Base-by-base conservation (phyloP, 2,888 invertebrate genomes). In the Cyclophora albipunctata region DNA sequence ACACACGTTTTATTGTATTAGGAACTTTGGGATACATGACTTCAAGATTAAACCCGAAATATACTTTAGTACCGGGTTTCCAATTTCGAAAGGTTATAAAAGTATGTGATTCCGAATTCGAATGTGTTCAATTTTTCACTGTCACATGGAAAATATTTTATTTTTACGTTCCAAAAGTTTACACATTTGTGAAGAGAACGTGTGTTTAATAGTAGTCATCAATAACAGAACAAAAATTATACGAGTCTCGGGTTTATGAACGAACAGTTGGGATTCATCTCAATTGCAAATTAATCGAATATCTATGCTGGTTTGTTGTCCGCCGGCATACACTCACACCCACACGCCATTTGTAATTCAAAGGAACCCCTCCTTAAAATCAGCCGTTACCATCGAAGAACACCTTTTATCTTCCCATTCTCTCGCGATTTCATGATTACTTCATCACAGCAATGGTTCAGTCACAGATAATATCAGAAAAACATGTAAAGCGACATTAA, bases 191-290 rank as follows among this genome's bases (percentile, higher is more conserved):
- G 60, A 66, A 67, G 76, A 69, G 83, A 88, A 88, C 83, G 82
- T 83, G 77, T 83, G 84, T 88, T 88, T 89, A 87, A 89, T 89
- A 82, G 85, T 72, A 71, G 75, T 81, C 83, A 89, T 89, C 88
- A 89, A 89, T 89, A 89, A 89, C 87, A 20, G 4, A 42, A 42
- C 20, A 20, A 20, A 20, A 20, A 20, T 20, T 20, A 20, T 20
- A 20, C 20, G 20, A 20, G 20, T 20, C 20, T 20, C 20, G 78
- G 76, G 70, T 81, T 79, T 7, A 7, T 42, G 7, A 42, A 20
- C 7, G 42, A 77, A 71, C 72, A 68, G 64, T 63, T 67, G 73
- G 69, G 71, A 73, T 77, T 81, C 83, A 87, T 87, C 78, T 84
- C 81, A 80, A 85, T 86, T 86, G 84, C 78, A 85, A 85, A 87